Conservation (phyloP, 1,140 invertebrate genomes). For the Drosophila tani region DNA sequence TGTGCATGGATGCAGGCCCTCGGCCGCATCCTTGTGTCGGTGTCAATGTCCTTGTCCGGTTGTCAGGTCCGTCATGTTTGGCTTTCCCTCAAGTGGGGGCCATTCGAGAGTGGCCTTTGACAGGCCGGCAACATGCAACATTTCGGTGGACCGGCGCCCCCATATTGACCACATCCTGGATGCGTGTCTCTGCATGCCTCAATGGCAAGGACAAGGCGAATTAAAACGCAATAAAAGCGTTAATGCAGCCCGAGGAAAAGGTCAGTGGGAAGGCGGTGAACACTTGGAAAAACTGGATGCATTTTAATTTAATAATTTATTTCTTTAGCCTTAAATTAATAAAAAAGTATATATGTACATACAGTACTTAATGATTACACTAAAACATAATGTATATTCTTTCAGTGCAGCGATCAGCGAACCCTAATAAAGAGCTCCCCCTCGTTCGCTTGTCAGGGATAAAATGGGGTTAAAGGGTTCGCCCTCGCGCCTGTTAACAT, state of each 20-base stretch:
- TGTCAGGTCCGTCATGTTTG: conserved; percentile 70
- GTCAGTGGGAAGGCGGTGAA: not conserved
- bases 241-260: conserved; percentile 54
- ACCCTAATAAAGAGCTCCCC: conserved; percentile 65
- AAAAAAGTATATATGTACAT: no score
- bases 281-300: conserved; percentile 21
- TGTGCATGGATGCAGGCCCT: conserved; percentile 43
- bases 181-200: conserved; percentile 76
- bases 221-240: conserved; percentile 81
- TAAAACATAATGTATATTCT: not conserved
- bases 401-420: conserved; percentile 16
- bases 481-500: conserved; percentile 71
- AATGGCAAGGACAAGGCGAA: conserved; percentile 77
- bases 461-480: conserved; percentile 56
- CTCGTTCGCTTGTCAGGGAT: conserved; percentile 6
- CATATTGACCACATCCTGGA: conserved; percentile 61
- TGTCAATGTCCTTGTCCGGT: conserved; percentile 56
- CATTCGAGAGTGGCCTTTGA: conserved; percentile 60
- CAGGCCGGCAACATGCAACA: conserved; percentile 68
- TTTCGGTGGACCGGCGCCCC: conserved; percentile 21
- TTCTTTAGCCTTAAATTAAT: not conserved
- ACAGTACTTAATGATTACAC: no score
- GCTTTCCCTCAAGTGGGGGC: conserved; percentile 22
- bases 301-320: not conserved
- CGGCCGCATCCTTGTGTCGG: conserved; percentile 36